Evolutionary conservation across 2,113 vertebrate species (phyloP).

Genomic region (Malurus melanocephalus): DNA sequence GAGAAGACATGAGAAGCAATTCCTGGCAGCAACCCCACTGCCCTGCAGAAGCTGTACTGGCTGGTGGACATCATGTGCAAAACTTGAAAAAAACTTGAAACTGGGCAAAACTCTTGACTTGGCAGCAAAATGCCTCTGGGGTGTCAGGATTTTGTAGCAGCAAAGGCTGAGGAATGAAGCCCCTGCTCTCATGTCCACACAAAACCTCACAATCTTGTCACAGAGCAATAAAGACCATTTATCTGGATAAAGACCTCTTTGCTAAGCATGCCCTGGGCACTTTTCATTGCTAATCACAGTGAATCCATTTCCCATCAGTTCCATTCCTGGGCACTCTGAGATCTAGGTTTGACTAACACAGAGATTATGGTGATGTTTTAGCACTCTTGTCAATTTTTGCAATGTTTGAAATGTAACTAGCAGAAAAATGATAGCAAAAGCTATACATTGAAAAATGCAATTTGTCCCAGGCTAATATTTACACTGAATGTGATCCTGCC

Average conservation of each 20-base stretch:
- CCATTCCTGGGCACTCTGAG: neutral
- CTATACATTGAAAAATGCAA: neutral
- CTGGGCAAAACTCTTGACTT: neutral
- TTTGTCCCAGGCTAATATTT: neutral
- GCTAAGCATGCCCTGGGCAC: neutral
- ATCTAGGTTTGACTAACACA: neutral
- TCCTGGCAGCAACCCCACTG: neutral
- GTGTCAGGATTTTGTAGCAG: neutral
- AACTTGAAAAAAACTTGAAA: neutral
- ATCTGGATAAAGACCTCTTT: neutral
- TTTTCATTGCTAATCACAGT: neutral
- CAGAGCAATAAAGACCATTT: neutral
- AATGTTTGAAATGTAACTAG: neutral
- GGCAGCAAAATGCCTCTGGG: neutral
- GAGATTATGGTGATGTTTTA: neutral
- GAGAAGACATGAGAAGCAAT: neutral
- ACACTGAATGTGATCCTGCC: neutral
- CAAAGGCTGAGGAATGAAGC: neutral
- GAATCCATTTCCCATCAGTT: neutral
- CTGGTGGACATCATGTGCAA: neutral
- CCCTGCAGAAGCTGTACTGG: neutral
- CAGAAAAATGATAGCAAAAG: neutral
- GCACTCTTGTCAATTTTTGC: neutral
- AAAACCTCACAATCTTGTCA: neutral
- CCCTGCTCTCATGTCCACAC: rapidly evolving